Evolutionary conservation across 2,113 vertebrate species (phyloP).

Genomic region (Seriola dumerili): DNA sequence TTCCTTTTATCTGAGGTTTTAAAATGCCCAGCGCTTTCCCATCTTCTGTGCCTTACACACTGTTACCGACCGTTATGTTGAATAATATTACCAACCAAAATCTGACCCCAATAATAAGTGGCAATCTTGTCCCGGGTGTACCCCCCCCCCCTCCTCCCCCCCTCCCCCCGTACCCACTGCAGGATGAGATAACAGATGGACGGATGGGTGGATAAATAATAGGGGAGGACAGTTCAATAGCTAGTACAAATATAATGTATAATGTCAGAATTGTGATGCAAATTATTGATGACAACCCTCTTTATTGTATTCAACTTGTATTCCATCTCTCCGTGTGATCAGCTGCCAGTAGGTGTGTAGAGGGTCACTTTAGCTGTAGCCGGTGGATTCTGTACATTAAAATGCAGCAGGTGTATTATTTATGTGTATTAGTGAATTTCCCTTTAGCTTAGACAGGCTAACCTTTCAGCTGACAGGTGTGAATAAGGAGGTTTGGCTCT

Average conservation of each 20-base stretch:
- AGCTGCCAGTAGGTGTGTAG: not conserved
- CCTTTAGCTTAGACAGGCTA: not conserved
- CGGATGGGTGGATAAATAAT: not conserved
- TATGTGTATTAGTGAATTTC: not conserved
- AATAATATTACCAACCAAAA: too few relatives aligned
- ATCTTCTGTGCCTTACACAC: too few relatives aligned
- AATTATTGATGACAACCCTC: not conserved
- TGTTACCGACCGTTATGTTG: too few relatives aligned
- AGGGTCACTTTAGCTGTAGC: not conserved
- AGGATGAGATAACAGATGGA: not conserved
- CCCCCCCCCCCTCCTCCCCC: too few relatives aligned
- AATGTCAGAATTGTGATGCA: not conserved
- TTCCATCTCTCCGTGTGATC: too few relatives aligned
- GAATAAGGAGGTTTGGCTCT: not conserved
- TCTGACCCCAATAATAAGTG: too few relatives aligned
- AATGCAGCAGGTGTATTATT: slow-evolving; percentile 11
- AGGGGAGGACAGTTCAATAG: not conserved
- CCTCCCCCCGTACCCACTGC: too few relatives aligned
- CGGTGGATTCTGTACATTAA: not conserved
- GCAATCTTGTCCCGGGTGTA: too few relatives aligned
- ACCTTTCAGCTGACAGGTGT: slow-evolving; percentile 19
- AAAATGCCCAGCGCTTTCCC: too few relatives aligned
- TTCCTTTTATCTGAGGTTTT: too few relatives aligned
- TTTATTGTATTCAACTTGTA: too few relatives aligned
- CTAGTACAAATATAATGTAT: not conserved